Evolutionary conservation across 2,888 invertebrate species (phyloP).

Genomic region (Trissonchulus latispiculum): DNA sequence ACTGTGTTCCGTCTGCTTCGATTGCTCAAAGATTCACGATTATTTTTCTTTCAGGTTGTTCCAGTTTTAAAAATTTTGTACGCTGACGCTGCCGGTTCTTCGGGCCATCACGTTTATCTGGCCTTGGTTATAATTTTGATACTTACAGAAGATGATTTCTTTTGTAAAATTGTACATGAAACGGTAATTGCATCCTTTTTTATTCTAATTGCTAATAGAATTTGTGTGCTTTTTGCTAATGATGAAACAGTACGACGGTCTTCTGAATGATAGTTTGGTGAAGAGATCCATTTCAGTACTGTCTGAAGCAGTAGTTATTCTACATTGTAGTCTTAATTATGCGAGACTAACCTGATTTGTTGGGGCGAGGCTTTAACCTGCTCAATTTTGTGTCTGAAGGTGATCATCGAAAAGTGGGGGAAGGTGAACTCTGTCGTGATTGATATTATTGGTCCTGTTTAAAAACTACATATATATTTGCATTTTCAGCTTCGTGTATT

Average conservation of each 20-base stretch:
- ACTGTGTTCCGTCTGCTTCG: background rate
- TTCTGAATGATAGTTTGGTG: slow-evolving; percentile 8
- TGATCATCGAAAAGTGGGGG: too few species aligned
- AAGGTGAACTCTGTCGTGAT: too few species aligned
- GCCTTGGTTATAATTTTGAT: slow-evolving; percentile 89
- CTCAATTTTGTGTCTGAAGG: too few species aligned
- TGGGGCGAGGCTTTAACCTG: too few species aligned
- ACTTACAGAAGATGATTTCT: slow-evolving; percentile 85
- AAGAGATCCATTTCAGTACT: slow-evolving; percentile 16
- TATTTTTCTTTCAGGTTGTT: slow-evolving; percentile 57
- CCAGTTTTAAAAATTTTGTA: slow-evolving; percentile 86
- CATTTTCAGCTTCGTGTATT: too few species aligned
- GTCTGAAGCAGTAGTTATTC: slow-evolving; percentile 14
- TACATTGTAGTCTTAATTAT: background rate
- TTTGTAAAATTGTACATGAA: slow-evolving; percentile 84
- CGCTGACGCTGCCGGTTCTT: slow-evolving; percentile 62
- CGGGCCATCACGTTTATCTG: slow-evolving; percentile 97
- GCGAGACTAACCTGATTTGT: too few species aligned
- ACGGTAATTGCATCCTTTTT: slow-evolving; percentile 74
- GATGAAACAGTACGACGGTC: too few species aligned
- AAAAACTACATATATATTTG: too few species aligned
- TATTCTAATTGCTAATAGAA: too few species aligned
- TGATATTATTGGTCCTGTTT: too few species aligned
- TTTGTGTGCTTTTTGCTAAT: too few species aligned
- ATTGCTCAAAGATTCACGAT: too few species aligned